A percentile compares a stretch with the other conserved stretches of the same genome.
Evolutionary conservation across 2,113 vertebrate genomes (phyloP).

Genomic region (Peromyscus californicus): DNA sequence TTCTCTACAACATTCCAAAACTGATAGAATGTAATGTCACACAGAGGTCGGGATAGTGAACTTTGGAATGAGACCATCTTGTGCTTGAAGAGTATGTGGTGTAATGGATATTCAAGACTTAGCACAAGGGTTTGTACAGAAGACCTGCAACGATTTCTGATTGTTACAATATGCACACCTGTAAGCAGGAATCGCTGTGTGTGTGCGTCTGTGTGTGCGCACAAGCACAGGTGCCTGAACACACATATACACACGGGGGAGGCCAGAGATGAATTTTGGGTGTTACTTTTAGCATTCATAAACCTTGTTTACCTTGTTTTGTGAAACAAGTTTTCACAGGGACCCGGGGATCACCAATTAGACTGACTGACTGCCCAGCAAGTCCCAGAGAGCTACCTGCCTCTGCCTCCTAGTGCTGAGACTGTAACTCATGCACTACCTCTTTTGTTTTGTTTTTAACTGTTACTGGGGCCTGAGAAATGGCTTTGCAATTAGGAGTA

Average conservation of each 20-base stretch:
- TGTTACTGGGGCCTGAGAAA: not conserved
- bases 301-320: not conserved
- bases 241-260: not conserved
- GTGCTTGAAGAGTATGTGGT: slow-evolving; percentile 38
- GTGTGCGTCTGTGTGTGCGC: not conserved
- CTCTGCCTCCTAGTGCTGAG: not conserved
- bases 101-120: slow-evolving; percentile 38
- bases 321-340: not conserved
- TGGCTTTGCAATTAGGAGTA: not conserved
- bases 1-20: not conserved
- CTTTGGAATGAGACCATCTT: slow-evolving; percentile 54
- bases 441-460: not conserved
- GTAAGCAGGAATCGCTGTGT: not conserved
- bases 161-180: not conserved
- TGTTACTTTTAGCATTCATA: not conserved
- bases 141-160: not conserved
- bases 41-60: not conserved
- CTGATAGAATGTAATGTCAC: not conserved
- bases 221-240: too few relatives aligned
- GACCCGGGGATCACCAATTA: not conserved
- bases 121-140: slow-evolving; percentile 5
- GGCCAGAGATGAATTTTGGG: not conserved
- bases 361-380: not conserved
- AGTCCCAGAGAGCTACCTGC: not conserved
- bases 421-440: too few relatives aligned